These are phyloP conservation scores for Pimpla rufipes DNA, from an alignment of 2,888 invertebrate species.

Conservation along the genomic window DNA sequence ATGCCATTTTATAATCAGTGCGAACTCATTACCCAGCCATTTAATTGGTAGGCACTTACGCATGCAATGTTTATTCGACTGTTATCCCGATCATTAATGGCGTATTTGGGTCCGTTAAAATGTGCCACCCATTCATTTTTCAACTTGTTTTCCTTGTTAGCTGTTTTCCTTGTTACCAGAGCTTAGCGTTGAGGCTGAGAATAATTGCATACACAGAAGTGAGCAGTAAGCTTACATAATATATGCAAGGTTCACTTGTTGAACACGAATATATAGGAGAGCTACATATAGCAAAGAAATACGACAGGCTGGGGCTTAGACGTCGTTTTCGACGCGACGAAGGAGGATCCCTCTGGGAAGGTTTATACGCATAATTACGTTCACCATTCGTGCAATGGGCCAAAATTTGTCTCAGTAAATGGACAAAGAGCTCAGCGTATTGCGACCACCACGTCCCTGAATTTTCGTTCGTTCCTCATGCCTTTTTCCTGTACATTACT, in stretches of 20 bases:
- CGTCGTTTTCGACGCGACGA: background rate
- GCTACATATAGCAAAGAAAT: background rate
- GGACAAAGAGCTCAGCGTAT: conserved; percentile 24
- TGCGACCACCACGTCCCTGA: conserved; percentile 58
- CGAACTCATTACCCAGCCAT: background rate
- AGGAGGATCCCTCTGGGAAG: background rate
- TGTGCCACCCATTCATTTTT: no score
- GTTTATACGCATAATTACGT: conserved; percentile 35
- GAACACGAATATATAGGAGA: background rate
- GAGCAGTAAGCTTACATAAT: background rate
- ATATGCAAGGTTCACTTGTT: background rate
- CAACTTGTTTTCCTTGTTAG: background rate
- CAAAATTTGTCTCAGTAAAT: conserved; percentile 50
- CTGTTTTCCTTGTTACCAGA: background rate
- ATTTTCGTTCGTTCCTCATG: conserved; percentile 48
- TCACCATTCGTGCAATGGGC: conserved; percentile 49
- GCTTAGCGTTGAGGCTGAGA: background rate
- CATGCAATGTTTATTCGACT: background rate
- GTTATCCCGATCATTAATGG: background rate
- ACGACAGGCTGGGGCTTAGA: background rate
- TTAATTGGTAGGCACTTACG: background rate
- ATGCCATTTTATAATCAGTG: background rate
- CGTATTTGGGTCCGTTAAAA: background rate
- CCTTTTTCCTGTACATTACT: conserved; percentile 1
- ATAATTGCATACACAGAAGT: background rate